Evolutionary conservation across 2,888 invertebrate genomes (phyloP).

Genomic region (Pyrrhosoma nymphula): DNA sequence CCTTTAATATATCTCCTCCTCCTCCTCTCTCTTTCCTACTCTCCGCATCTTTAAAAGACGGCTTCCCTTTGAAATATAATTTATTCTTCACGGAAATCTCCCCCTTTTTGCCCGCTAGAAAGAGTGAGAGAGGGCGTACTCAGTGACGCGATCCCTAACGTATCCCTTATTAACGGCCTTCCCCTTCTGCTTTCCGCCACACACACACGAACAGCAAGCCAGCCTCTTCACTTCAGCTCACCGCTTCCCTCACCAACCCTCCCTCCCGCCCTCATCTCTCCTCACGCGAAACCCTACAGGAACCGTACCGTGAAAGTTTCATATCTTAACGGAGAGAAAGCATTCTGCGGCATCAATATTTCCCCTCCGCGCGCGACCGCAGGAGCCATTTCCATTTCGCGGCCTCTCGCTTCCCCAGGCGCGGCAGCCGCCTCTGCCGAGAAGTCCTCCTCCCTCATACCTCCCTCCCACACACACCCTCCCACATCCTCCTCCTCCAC

Average conservation of each 20-base stretch:
- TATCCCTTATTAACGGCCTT: conserved; percentile 31
- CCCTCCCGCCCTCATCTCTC: not conserved
- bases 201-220: too few relatives aligned
- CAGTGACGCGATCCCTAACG: conserved; percentile 26
- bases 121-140: not conserved
- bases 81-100: conserved; percentile 21
- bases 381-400: conserved; percentile 21
- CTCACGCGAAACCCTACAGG: not conserved
- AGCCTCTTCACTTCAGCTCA: not conserved
- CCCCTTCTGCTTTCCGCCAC: not conserved
- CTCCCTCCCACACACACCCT: too few relatives aligned
- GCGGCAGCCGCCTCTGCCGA: not conserved
- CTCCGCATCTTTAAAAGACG: conserved; percentile 13
- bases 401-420: conserved; percentile 3
- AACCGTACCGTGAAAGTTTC: not conserved
- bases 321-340: conserved; percentile 39
- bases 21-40: not conserved
- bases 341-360: conserved; percentile 31
- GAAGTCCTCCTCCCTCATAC: not conserved
- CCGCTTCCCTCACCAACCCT: not conserved
- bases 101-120: not conserved
- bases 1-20: not conserved
- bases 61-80: conserved; percentile 16
- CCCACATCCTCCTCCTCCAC: too few relatives aligned
- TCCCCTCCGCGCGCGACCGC: not conserved